Percentiles rank a stretch among this genome's conserved stretches.
Evolutionary conservation across 1,140 invertebrate genomes (phyloP).

Genomic region (Pantala flavescens): DNA sequence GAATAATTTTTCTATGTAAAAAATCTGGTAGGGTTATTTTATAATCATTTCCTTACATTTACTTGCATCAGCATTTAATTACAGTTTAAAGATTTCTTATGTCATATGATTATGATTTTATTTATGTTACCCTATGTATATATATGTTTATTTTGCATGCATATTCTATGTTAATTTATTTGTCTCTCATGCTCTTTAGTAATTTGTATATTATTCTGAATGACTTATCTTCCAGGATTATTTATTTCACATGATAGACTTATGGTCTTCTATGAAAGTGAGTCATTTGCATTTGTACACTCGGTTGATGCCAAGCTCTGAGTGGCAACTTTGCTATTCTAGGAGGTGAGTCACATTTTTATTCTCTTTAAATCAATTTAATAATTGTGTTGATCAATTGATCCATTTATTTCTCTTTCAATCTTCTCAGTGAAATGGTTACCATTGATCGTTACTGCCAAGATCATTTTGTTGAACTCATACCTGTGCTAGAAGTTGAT

Average conservation of each 20-base stretch:
- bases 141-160: too few species aligned
- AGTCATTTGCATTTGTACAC: conserved; percentile 48
- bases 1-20: too few species aligned
- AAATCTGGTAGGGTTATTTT: too few species aligned
- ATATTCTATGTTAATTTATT: too few species aligned
- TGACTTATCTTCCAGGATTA: conserved; percentile 43
- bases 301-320: conserved; percentile 37
- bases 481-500: conserved; percentile 51
- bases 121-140: too few species aligned
- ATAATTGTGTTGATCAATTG: conserved; percentile 49
- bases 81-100: too few species aligned
- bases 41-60: too few species aligned
- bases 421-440: conserved; percentile 48
- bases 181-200: too few species aligned
- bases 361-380: conserved; percentile 28
- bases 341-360: conserved; percentile 34
- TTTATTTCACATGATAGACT: conserved; percentile 45
- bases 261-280: conserved; percentile 49
- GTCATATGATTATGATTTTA: too few species aligned
- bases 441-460: conserved; percentile 52
- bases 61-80: too few species aligned
- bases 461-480: conserved; percentile 40
- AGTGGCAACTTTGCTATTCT: conserved; percentile 42
- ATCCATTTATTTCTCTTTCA: conserved; percentile 24
- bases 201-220: too few species aligned